A percentile compares a stretch with the other conserved stretches of the same genome.
Conservation (phyloP, 2,888 invertebrate species). For the Eupelmus urozonus region DNA sequence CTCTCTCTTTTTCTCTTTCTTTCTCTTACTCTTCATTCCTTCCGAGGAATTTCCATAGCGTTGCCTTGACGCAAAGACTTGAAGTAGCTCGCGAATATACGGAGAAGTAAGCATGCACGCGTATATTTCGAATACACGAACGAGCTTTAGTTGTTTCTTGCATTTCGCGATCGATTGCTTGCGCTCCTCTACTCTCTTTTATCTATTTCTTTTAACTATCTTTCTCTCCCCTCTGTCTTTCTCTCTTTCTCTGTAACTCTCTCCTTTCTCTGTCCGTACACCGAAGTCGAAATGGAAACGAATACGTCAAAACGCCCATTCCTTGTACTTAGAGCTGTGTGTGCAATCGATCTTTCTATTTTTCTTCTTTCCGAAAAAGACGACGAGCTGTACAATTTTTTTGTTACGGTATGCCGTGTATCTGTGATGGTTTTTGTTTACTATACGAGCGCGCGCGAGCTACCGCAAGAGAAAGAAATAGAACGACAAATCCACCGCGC, state of each 20-base stretch:
- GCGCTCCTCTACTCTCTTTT: neutral
- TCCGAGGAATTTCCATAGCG: neutral
- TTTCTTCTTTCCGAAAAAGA: conserved; percentile 22
- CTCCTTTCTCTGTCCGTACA: conserved; percentile 5
- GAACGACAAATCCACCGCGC: conserved; percentile 34
- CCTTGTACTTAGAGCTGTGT: neutral
- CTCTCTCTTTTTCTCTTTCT: no score
- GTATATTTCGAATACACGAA: conserved; percentile 14
- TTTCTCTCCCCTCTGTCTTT: neutral
- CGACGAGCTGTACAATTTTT: conserved; percentile 11
- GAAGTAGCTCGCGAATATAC: no score
- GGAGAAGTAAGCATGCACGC: no score
- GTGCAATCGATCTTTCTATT: neutral
- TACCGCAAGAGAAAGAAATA: no score
- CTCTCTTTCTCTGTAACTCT: conserved; percentile 4
- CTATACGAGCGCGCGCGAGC: neutral
- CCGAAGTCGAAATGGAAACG: neutral
- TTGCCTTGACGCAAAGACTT: no score
- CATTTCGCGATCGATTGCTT: conserved; percentile 26
- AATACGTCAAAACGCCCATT: no score
- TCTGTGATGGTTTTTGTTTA: neutral
- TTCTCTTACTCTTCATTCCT: no score
- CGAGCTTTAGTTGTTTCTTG: neutral
- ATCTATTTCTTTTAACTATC: neutral
- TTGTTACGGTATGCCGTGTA: neutral